Percentiles rank a stretch among this genome's conserved stretches.
Conservation (phyloP, 2,888 invertebrate genomes). For the Leuctra nigra region DNA sequence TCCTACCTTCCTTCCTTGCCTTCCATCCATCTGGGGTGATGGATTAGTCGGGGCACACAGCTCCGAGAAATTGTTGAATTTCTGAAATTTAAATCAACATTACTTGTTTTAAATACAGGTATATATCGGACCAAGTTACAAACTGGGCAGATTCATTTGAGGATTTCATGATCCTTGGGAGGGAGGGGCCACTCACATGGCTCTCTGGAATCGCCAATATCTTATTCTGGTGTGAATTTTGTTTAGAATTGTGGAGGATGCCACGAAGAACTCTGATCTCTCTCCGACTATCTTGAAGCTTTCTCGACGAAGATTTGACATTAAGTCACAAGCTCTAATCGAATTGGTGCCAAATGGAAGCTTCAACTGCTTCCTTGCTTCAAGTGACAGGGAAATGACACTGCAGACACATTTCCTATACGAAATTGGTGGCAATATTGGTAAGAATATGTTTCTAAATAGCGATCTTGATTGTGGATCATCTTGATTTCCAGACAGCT, state of each 20-base stretch:
- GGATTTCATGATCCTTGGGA: no score
- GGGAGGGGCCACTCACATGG: no score
- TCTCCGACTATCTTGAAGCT: conserved; percentile 27
- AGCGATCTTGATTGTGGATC: neutral
- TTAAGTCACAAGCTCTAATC: conserved; percentile 34
- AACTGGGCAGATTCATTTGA: no score
- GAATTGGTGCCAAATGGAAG: conserved; percentile 36
- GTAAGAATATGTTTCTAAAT: conserved; percentile 34
- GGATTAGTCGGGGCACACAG: no score
- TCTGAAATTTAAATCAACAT: no score
- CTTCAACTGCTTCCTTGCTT: conserved; percentile 38
- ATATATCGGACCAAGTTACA: no score
- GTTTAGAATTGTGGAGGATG: conserved; percentile 32
- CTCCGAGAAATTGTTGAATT: no score
- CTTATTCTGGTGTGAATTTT: no score
- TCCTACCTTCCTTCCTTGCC: no score
- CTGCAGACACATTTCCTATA: conserved; percentile 41
- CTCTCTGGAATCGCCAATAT: no score
- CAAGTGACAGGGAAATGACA: conserved; percentile 38
- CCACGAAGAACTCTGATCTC: conserved; percentile 26
- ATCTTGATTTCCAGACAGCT: neutral
- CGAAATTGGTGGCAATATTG: conserved; percentile 49
- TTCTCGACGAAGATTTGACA: conserved; percentile 29
- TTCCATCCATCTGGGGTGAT: no score
- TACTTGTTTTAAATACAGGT: no score